phyloP scores from a whole-genome alignment of 1,140 invertebrate species.

The Caenorhabditis elegans region WBcel235 BX284606.5:3814501-3815000 shows the following conservation, averaged over 20 bases:
- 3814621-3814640: constrained; percentile 16
- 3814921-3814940: background rate
- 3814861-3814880: background rate
- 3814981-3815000: constrained; percentile 16
- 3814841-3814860: background rate
- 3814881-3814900: background rate
- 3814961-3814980: background rate
- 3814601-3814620: constrained; percentile 31
- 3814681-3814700: background rate
- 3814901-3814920: background rate
- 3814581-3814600: background rate
- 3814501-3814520: too few species aligned
- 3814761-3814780: constrained; percentile 41
- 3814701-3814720: constrained; percentile 3
- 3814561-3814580: background rate
- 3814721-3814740: constrained; percentile 34
- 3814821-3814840: constrained; percentile 35
- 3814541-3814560: too few species aligned
- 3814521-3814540: too few species aligned
- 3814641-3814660: constrained; percentile 33
- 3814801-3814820: constrained; percentile 38
- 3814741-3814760: constrained; percentile 33
- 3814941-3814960: background rate
- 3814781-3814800: constrained; percentile 36
- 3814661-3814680: constrained; percentile 1